Evolutionary conservation across 53 echinoderm and acorn worm genomes (phyloP), one percentile per base, ranked within the genome.

Genomic region (Mesocentrotus franciscanus): DNA sequence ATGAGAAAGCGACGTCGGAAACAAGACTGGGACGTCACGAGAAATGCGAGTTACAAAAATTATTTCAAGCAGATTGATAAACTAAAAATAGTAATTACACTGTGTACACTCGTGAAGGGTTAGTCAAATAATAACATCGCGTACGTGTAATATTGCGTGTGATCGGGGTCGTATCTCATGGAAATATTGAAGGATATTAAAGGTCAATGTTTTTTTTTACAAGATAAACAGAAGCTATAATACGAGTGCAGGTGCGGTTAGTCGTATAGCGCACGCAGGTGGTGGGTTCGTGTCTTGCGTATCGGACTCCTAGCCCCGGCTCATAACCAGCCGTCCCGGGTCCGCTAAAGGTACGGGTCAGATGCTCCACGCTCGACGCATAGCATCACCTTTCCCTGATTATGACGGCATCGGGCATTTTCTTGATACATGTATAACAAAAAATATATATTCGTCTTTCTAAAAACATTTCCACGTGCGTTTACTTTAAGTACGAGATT

Each of bases 111-210:
- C 27, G 16, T 36, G 9, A 42, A 4, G 81, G 81, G 81, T 81
- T 42, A 81, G n/a, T 27, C 87, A 87, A 58, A 59, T 87, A 59
- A 87, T n/a, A 87, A 87, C 87, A 87, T 4, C n/a, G 87, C n/a
- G 56, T 87, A 87, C 87, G 87, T 87, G 87, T 87, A 57, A n/a
- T 12, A 27, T 20, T 57, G 87, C 87, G 10, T 58, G 87, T 87
- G 6, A 87, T 24, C 58, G 87, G 59, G 26, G 58, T n/a, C 8
- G 27, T 87, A 87, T 87, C 87, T 87, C 12, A 3, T 87, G 10
- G 10, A 84, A 49, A 84, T 55, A 84, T 9, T 84, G 87, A 87
- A 87, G 87, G 13, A 57, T 87, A 87, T 87, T 57, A 87, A 87
- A 87, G 87, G 87, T 87, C 87, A 58, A 87, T 87, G 58, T 58